phyloP scores from a whole-genome alignment of 2,888 invertebrate species.

The Diarsia brunnea region DNA sequence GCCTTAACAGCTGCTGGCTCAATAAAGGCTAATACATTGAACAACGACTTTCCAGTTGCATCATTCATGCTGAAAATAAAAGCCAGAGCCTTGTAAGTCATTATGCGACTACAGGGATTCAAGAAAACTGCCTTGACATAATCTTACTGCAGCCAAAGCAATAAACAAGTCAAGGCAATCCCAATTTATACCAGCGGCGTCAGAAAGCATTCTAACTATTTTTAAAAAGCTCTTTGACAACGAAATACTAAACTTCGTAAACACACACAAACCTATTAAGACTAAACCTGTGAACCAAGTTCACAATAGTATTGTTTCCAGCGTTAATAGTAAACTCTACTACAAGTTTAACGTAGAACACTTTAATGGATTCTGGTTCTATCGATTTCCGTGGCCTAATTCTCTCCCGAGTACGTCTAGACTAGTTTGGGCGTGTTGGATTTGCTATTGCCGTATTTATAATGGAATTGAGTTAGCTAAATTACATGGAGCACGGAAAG shows the following conservation, averaged over 20 bases:
- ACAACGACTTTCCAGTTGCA: background rate
- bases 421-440: constrained; percentile 62
- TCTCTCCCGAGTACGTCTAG: constrained; percentile 70
- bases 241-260: background rate
- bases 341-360: constrained; percentile 43
- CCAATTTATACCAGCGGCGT: background rate
- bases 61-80: background rate
- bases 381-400: constrained; percentile 80
- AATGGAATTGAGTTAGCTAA: constrained; percentile 45
- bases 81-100: background rate
- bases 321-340: constrained; percentile 52
- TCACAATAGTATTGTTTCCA: constrained; percentile 41
- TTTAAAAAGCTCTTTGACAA: background rate
- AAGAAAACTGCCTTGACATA: constrained; percentile 3
- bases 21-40: background rate
- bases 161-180: background rate
- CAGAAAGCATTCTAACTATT: background rate
- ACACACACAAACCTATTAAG: constrained; percentile 36
- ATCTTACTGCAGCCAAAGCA: background rate
- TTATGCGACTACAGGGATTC: background rate
- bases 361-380: constrained; percentile 55
- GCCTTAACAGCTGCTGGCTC: background rate
- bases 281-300: constrained; percentile 16
- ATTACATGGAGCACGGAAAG: constrained; percentile 35
- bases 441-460: constrained; percentile 47